Base-by-base conservation (phyloP, 1,140 invertebrate species). In the Euura lappo region DNA sequence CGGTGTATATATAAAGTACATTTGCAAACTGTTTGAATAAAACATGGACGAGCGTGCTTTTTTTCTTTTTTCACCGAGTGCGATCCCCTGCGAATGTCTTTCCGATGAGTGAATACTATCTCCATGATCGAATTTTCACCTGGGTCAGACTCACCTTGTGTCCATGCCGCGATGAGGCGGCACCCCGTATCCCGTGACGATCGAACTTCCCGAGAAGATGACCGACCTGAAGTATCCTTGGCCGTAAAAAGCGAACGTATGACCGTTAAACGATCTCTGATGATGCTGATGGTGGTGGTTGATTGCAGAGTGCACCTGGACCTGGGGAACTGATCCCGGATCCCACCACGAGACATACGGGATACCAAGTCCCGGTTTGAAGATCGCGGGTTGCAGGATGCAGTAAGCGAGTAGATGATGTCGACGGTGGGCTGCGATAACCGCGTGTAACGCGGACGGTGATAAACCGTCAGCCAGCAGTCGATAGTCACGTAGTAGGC, bases 261-360 rank as follows among this genome's bases (percentile, higher is more conserved):
- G 10, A 60, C 51, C 51, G 51, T 60, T 8, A 60, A 60, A 60
- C 2, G 51, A 60, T 60, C 51, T 8, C 13, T 60, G 51, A 60
- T 60, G 51, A 60, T 11, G 51, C 4, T 11, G 51, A 11, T 60
- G 51, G 13, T 60, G 51, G 3, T 60, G 47, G 51, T n/a, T 8
- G 51, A n/a, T 8, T 8, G 28, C 28, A 28, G 51, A 6, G 0
- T 60, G 51, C 8, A 60, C 51, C 51, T n/a, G 51, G 51, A n/a
- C 2, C 28, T 28, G 28, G 28, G 28, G 28, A 60, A 60, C 51
- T 8, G 51, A 60, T 8, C 13, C 51, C 51, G 3, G 51, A n/a
- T 60, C 51, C 51, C 51, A 60, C 51, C 51, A 60, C 51, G 51
- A 60, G 4, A 60, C 51, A n/a, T n/a, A 60, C 51, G 51, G 51